Percentiles rank a stretch among this genome's conserved stretches.
Evolutionary conservation across 2,797 vertebrate genomes (phyloP).

Genomic region (Simalia tracyae): DNA sequence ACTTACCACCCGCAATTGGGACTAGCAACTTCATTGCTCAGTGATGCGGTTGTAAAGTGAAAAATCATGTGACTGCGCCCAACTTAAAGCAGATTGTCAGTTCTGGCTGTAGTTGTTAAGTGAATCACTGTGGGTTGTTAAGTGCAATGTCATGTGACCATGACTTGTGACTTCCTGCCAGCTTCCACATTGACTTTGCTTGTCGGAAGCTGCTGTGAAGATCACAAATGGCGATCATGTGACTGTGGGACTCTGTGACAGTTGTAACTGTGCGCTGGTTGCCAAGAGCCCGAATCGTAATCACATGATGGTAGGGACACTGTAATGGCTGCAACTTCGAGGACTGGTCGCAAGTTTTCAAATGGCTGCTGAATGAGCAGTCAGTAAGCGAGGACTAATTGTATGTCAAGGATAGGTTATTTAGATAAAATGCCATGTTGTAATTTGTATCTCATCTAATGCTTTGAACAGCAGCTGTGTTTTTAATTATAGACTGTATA

Average conservation of each 20-base stretch:
- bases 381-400: not conserved
- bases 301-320: not conserved
- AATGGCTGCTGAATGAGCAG: not conserved
- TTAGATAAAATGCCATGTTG: slow-evolving; percentile 62
- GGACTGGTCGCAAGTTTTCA: not conserved
- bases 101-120: not conserved
- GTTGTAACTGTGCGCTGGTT: not conserved
- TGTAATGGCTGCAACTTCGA: not conserved
- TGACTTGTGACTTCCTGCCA: not conserved
- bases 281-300: not conserved
- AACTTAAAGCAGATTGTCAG: not conserved
- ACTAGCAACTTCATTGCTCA: not conserved
- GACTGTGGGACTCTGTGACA: not conserved
- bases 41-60: not conserved
- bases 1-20: not conserved
- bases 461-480: slow-evolving; percentile 60
- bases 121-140: not conserved
- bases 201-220: not conserved
- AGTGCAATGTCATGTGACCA: not conserved
- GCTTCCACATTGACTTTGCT: not conserved
- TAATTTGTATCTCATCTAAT: slow-evolving; percentile 58
- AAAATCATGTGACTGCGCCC: not conserved
- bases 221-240: not conserved
- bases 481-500: slow-evolving; percentile 58
- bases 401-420: slow-evolving; percentile 54